Evolutionary conservation across 1,140 invertebrate genomes (phyloP), one percentile per base, ranked within the genome.

Genomic region (Drosophila sp.): DNA sequence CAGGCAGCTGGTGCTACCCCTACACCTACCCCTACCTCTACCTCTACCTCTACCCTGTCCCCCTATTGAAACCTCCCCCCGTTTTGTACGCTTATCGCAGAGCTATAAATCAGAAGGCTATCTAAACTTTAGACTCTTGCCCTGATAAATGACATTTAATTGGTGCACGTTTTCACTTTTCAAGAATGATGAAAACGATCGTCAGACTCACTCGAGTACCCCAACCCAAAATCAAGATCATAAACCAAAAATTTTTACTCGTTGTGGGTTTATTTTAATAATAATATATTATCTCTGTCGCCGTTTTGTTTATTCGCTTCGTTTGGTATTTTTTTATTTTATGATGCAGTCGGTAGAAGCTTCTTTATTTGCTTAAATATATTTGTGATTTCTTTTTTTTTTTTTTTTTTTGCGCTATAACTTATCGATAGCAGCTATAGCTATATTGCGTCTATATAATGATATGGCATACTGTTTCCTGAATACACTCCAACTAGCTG

Each of bases 61-160:
- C 11, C 32, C 1, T 59, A 4, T 34, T 7, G 13, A n/a, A n/a
- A n/a, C 53, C 36, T 2, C 32, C 43, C 72, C 66, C 62, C 72
- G 58, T 70, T 70, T 21, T 56, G n/a, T 25, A 13, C 21, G 58
- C 69, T 87, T 87, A 87, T 87, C 83, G 80, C 54, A 11, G 46
- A 51, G 73, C 63, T n/a, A 90, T 89, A 89, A 89, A 89, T 89
- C 86, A 89, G 86, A 75, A 87, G 86, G 87, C 86, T 89, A 89
- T 89, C 86, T 89, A 89, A 90, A 90, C 81, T 79, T 81, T 90
- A 79, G 70, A 87, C 76, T 81, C 57, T 61, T 38, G 51, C 51
- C 62, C 83, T 89, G 84, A 89, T 89, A 89, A 89, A 89, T 89
- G 84, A 78, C 76, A 89, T 83, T 89, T 89, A 89, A 89, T 89